Evolutionary conservation across 2,888 invertebrate species (phyloP).

Genomic region (Meghimatium bilineatum): DNA sequence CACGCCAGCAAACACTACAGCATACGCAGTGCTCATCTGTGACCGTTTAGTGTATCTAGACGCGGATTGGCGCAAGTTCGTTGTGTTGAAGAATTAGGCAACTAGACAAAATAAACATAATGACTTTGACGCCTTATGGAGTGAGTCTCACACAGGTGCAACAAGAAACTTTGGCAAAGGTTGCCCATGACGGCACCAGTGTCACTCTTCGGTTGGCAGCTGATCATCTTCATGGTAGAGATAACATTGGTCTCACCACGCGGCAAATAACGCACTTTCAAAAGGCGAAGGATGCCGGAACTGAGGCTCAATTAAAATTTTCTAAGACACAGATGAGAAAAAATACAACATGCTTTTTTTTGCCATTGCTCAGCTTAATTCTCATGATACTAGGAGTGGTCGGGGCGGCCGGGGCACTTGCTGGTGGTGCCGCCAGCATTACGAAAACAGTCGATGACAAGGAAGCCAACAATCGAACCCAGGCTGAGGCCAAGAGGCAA

Average conservation of each 20-base stretch:
- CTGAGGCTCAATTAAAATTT: not conserved
- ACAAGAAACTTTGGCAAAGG: constrained; percentile 2
- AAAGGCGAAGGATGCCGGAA: not conserved
- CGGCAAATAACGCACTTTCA: not conserved
- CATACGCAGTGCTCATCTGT: not conserved
- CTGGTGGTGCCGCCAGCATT: too few species aligned
- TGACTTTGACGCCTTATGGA: not conserved
- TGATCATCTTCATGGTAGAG: not conserved
- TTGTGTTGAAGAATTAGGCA: not conserved
- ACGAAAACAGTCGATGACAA: too few species aligned
- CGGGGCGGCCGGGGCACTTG: not conserved
- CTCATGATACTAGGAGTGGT: not conserved
- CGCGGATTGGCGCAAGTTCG: not conserved
- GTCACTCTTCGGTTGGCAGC: not conserved
- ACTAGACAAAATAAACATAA: too few species aligned
- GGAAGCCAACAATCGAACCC: too few species aligned
- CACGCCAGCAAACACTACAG: not conserved
- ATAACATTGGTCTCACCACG: not conserved
- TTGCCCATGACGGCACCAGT: not conserved
- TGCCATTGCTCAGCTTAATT: not conserved
- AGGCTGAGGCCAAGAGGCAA: too few species aligned
- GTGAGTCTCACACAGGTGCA: constrained; percentile 12
- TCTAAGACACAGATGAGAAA: not conserved
- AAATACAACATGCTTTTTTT: not conserved
- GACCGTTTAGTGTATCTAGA: not conserved